These are phyloP conservation scores for Ephestia elutella DNA, from an alignment of 1,140 invertebrate species.

Conservation along the genomic window DNA sequence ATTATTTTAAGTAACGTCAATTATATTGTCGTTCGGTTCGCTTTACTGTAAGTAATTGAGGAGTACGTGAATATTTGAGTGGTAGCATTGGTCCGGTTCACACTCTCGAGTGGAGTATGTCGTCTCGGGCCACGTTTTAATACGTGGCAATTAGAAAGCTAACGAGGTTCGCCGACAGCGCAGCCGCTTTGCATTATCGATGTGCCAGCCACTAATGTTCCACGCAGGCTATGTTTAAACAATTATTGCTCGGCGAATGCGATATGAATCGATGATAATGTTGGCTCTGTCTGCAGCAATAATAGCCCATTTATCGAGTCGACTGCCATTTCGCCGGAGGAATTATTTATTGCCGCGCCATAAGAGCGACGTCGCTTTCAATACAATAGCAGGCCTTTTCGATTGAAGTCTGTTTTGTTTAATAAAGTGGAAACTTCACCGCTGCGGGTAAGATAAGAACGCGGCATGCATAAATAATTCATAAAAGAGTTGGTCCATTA, in stretches of 20 bases:
- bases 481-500: constrained; percentile 62
- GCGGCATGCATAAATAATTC: constrained; percentile 65
- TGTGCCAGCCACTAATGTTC: constrained; percentile 50
- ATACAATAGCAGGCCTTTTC: constrained; percentile 50
- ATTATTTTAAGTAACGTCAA: constrained; percentile 48
- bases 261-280: constrained; percentile 67
- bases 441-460: constrained; percentile 51
- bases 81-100: constrained; percentile 14
- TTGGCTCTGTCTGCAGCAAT: constrained; percentile 62
- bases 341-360: constrained; percentile 65
- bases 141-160: constrained; percentile 36
- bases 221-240: constrained; percentile 61
- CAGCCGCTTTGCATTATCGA: constrained; percentile 46
- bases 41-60: constrained; percentile 28
- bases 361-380: constrained; percentile 54
- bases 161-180: constrained; percentile 30
- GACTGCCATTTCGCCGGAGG: constrained; percentile 52
- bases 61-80: constrained; percentile 28
- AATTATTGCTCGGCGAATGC: constrained; percentile 60
- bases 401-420: constrained; percentile 54
- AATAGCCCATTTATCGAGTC: constrained; percentile 68
- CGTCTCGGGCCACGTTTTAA: constrained; percentile 1
- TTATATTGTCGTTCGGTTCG: constrained; percentile 38
- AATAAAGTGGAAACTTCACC: constrained; percentile 64
- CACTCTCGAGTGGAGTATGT: constrained; percentile 3